Evolutionary conservation across 1,140 invertebrate genomes (phyloP).

Genomic region (Diorhabda sublineata): DNA sequence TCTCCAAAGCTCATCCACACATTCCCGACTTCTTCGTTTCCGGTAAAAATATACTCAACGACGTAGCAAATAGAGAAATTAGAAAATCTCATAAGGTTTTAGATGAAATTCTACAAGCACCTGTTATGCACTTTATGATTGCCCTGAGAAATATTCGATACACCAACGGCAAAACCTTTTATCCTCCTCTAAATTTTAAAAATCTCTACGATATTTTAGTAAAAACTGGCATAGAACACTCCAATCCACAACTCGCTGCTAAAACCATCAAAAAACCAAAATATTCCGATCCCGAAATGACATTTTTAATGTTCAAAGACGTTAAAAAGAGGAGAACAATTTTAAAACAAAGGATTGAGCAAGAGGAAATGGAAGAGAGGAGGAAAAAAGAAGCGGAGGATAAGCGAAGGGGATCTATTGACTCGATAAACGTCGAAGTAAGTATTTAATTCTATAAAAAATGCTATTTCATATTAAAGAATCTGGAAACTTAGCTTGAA

Average conservation of each 20-base stretch:
- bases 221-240: background rate
- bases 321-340: background rate
- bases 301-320: background rate
- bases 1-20: background rate
- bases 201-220: constrained; percentile 57
- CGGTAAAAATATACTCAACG: background rate
- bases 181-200: constrained; percentile 60
- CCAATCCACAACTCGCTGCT: background rate
- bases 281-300: background rate
- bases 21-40: background rate
- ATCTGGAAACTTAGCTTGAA: no score
- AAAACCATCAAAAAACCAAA: background rate
- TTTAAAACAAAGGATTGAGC: constrained; percentile 5
- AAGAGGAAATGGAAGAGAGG: constrained; percentile 2
- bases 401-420: constrained; percentile 20
- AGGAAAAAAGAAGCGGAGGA: constrained; percentile 9
- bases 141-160: constrained; percentile 63
- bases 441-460: background rate
- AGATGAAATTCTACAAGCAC: constrained; percentile 51
- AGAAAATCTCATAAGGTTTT: constrained; percentile 31
- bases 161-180: constrained; percentile 50
- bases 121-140: constrained; percentile 63
- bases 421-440: constrained; percentile 21
- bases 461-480: no score
- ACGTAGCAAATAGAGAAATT: background rate